These are phyloP conservation scores for Drosophila mayri DNA, from an alignment of 1,140 invertebrate species.

Conservation along the genomic window DNA sequence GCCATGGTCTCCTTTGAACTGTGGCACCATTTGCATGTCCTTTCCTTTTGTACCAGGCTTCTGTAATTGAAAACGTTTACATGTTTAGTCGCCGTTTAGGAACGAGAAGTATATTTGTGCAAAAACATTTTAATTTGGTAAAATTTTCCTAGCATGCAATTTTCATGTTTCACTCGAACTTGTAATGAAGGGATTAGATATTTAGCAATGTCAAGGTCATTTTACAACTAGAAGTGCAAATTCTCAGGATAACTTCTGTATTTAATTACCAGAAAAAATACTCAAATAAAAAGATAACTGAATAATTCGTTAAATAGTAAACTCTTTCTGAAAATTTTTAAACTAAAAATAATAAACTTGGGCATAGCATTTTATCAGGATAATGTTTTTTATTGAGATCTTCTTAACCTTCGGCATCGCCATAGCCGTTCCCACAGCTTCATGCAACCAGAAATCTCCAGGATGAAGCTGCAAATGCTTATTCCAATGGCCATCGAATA, in stretches of 20 bases:
- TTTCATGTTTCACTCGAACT: background rate
- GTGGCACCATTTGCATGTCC: background rate
- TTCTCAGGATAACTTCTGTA: background rate
- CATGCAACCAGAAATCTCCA: constrained; percentile 23
- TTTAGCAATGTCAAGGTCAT: background rate
- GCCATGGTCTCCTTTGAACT: constrained; percentile 12
- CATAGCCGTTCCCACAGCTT: background rate
- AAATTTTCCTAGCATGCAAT: background rate
- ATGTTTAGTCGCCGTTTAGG: background rate
- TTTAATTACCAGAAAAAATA: too few relatives aligned
- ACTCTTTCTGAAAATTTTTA: background rate
- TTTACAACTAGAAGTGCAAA: too few relatives aligned
- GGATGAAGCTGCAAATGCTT: constrained; percentile 26
- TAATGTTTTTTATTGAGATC: background rate
- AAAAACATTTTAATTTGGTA: background rate
- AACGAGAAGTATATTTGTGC: too few relatives aligned
- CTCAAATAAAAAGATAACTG: fast-evolving
- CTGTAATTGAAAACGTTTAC: constrained; percentile 2
- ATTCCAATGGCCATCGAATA: constrained; percentile 13
- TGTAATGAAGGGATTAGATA: background rate
- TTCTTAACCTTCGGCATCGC: background rate
- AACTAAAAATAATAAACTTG: background rate
- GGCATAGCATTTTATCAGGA: background rate
- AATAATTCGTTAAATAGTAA: background rate
- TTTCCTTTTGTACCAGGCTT: background rate